Evolutionary conservation across 1,140 invertebrate species (phyloP), one percentile per base, ranked within the genome.

Genomic region (Linepithema humile): DNA sequence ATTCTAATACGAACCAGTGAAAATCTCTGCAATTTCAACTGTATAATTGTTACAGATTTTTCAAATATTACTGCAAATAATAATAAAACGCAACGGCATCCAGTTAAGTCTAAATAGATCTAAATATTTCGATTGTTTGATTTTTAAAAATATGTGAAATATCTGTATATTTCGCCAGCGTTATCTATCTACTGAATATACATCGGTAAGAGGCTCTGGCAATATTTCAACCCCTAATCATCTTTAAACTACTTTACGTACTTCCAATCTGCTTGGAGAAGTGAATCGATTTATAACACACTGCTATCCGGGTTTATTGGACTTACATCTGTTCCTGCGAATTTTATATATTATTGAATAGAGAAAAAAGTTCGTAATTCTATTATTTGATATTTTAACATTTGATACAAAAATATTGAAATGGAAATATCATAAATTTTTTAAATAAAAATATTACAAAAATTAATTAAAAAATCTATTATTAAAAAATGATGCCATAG

Each of bases 191-290:
- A 23, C 6, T 10, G 23, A 53, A 20, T 38, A 43, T 55, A 55
- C 20, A 29, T 2, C 9, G n/a, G 35, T 55, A 43, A 80, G 20
- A 65, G 35, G 10, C 60, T 69, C 62, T 67, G 75, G 62, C 26
- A 80, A 40, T 55, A 70, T 80, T 70, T 80, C 75, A 70, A 77
- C 35, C 26, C 17, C 64, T 80, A 70, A 80, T 80, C 75, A 53
- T 29, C 50, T 23, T 53, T 55, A 43, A 69, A 80, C 62, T 80
- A 70, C 35, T 78, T 78, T 70, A 43, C 35, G 2, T 55, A 70
- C n/a, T 80, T 80, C 43, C 64, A 53, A 70, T 80, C 35, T 80
- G 35, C 35, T 55, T 43, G 62, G 35, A 53, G 35, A 69, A 70
- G 48, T 15, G 48, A 80, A 43, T 65, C 48, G 64, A 80, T 80